phyloP scores from a whole-genome alignment of 2,113 vertebrate species.

The Proterorhinus semilunaris region DNA sequence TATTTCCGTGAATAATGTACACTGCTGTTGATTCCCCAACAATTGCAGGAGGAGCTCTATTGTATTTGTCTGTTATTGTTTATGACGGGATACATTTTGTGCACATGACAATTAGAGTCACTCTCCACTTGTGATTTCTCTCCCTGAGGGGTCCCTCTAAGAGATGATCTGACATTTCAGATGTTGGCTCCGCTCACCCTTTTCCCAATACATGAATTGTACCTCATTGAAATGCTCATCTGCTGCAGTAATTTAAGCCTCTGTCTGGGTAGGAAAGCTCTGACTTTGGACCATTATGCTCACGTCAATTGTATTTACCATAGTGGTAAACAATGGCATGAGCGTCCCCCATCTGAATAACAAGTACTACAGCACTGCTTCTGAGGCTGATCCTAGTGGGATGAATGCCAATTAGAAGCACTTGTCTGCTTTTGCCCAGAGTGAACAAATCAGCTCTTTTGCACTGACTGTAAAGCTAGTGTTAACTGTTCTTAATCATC shows the following conservation, averaged over 20 bases:
- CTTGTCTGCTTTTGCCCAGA: constrained; percentile 32
- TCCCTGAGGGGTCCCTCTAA: constrained; percentile 15
- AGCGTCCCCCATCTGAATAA: constrained; percentile 43
- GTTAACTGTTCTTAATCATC: no score
- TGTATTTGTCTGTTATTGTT: constrained; percentile 1
- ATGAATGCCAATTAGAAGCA: constrained; percentile 47
- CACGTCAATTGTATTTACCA: constrained; percentile 45
- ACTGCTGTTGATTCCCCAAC: background rate
- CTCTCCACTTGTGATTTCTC: constrained; percentile 15
- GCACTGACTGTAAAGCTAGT: no score
- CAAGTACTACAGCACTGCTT: constrained; percentile 31
- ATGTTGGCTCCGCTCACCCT: constrained; percentile 35
- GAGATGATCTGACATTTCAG: constrained; percentile 32
- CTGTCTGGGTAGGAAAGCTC: constrained; percentile 37
- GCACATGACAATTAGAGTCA: constrained; percentile 42
- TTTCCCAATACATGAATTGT: constrained; percentile 27
- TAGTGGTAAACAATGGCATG: constrained; percentile 42
- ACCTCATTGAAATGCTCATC: constrained; percentile 56
- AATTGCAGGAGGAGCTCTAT: background rate
- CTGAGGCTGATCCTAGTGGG: constrained; percentile 42
- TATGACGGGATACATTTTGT: constrained; percentile 3
- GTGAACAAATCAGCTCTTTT: constrained; percentile 15
- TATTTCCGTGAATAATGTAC: background rate
- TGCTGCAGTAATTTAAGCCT: constrained; percentile 41
- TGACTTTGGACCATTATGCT: constrained; percentile 55